Evolutionary conservation across 2,797 vertebrate species (phyloP).

Genomic region (Sebastes cheni): DNA sequence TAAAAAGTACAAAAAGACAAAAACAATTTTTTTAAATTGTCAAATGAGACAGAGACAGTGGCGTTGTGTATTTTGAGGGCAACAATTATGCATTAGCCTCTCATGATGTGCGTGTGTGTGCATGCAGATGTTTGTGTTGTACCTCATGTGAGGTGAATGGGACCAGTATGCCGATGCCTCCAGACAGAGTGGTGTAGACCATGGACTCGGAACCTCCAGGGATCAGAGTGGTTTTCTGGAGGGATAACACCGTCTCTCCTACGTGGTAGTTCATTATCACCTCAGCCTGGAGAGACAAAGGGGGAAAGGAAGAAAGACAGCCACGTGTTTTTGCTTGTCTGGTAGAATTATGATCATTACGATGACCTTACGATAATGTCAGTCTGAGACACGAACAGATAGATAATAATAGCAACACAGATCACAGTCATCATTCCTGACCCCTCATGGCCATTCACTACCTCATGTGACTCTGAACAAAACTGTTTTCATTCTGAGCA

Average conservation of each 20-base stretch:
- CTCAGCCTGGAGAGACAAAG: slow-evolving; percentile 85
- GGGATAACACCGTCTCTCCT: slow-evolving; percentile 93
- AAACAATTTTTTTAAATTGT: too few species aligned
- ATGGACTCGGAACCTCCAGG: slow-evolving; percentile 97
- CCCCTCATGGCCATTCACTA: background rate
- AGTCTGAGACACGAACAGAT: background rate
- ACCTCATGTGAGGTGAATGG: slow-evolving; percentile 99
- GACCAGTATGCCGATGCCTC: slow-evolving; percentile 96
- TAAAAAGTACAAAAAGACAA: background rate
- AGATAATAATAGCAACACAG: background rate
- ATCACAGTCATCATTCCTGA: background rate
- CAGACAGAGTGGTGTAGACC: slow-evolving; percentile 96
- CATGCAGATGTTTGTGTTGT: background rate
- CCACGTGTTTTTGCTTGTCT: background rate
- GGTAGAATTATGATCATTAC: background rate
- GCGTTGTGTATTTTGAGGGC: background rate
- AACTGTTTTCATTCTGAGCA: background rate
- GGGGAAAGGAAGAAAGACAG: background rate
- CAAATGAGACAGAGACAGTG: background rate
- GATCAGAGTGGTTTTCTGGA: slow-evolving; percentile 98
- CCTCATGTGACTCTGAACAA: background rate
- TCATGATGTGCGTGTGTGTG: background rate
- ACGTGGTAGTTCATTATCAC: slow-evolving; percentile 97
- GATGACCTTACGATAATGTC: background rate
- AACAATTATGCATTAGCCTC: background rate